A percentile compares a stretch with the other conserved stretches of the same genome.
These are phyloP conservation scores for Brachionus paranguensis DNA, from an alignment of 1,140 invertebrate genomes.

Conservation along the genomic window DNA sequence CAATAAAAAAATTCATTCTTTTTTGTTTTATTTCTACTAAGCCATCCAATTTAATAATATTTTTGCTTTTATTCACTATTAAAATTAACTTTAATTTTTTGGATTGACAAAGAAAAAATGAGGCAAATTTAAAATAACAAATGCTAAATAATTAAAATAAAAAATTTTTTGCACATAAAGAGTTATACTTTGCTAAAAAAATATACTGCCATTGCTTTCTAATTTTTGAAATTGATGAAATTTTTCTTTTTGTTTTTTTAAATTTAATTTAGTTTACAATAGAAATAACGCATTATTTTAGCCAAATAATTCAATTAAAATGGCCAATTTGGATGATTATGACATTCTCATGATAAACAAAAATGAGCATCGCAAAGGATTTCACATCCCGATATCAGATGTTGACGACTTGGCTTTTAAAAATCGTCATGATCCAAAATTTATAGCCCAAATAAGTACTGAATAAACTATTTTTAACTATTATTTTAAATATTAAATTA, in stretches of 20 bases:
- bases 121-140: neutral
- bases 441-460: constrained; percentile 26
- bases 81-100: neutral
- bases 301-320: neutral
- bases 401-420: constrained; percentile 28
- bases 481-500: neutral
- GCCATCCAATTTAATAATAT: neutral
- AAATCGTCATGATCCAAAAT: constrained; percentile 25
- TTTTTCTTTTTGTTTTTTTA: neutral
- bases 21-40: neutral
- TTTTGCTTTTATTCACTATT: neutral
- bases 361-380: neutral
- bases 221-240: neutral
- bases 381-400: constrained; percentile 13
- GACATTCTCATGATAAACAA: neutral
- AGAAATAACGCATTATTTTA: neutral
- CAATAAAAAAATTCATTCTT: neutral
- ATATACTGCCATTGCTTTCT: neutral
- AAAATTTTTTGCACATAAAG: neutral
- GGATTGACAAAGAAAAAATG: neutral
- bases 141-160: neutral
- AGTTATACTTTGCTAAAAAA: neutral
- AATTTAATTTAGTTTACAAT: neutral
- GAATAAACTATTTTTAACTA: too few species aligned
- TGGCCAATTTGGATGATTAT: neutral